These are phyloP conservation scores for Amblyteles armatorius DNA, from an alignment of 2,888 invertebrate genomes.

Conservation along the genomic window DNA sequence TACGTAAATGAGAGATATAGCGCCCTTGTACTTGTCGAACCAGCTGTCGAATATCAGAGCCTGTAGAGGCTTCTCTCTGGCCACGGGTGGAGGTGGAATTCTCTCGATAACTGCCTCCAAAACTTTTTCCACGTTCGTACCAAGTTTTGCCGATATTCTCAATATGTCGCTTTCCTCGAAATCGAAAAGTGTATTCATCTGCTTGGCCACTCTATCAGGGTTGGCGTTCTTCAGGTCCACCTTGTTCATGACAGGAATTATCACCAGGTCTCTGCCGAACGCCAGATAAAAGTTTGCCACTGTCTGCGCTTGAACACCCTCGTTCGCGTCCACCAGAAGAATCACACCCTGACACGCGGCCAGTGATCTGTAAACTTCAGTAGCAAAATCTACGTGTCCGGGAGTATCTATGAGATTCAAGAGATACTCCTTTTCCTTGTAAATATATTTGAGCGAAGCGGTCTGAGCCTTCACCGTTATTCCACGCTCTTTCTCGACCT, in stretches of 20 bases:
- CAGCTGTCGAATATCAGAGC: constrained; percentile 97
- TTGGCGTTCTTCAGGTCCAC: constrained; percentile 97
- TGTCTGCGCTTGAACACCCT: constrained; percentile 98
- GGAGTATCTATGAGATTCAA: constrained; percentile 99
- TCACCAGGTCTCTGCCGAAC: constrained; percentile 91
- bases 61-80: constrained; percentile 88
- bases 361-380: constrained; percentile 97
- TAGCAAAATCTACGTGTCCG: constrained; percentile 98
- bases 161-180: constrained; percentile 91
- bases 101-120: constrained; percentile 91
- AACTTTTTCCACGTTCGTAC: constrained; percentile 92
- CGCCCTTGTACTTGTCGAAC: constrained; percentile 95
- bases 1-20: constrained; percentile 91
- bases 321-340: constrained; percentile 97
- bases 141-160: constrained; percentile 96
- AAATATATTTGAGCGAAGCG: constrained; percentile 93
- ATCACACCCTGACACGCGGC: constrained; percentile 98
- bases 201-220: constrained; percentile 92
- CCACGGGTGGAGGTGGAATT: constrained; percentile 91
- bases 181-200: constrained; percentile 93
- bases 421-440: constrained; percentile 90
- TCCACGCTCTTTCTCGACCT: constrained; percentile 97
- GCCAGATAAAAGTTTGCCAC: constrained; percentile 98
- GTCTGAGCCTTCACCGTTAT: constrained; percentile 99
- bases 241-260: constrained; percentile 98